Evolutionary conservation across 2,888 invertebrate species (phyloP).

Genomic region (Mythimna albipuncta): DNA sequence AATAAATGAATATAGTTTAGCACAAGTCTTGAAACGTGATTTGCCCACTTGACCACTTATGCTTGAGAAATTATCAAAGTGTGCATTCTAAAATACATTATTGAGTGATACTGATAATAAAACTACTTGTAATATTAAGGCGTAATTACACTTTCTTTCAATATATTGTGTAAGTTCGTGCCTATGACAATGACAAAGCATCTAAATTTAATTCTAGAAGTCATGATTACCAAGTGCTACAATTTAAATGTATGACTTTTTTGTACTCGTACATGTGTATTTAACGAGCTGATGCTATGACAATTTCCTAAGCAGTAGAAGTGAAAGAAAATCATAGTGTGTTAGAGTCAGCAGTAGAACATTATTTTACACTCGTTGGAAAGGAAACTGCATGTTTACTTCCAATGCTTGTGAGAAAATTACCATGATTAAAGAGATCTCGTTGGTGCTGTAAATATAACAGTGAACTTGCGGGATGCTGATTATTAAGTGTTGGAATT

Average conservation of each 20-base stretch:
- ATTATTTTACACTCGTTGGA: conserved; percentile 48
- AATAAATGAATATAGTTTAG: not conserved
- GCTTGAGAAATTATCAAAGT: conserved; percentile 8
- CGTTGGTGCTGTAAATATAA: conserved; percentile 38
- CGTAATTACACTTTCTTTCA: not conserved
- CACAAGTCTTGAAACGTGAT: conserved; percentile 22
- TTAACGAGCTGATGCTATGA: not conserved
- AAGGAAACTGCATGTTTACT: conserved; percentile 41
- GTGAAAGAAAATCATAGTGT: conserved; percentile 41
- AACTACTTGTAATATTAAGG: conserved; percentile 3
- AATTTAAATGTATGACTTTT: not conserved
- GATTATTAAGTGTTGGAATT: conserved; percentile 10
- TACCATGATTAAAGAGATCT: conserved; percentile 29
- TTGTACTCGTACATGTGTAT: not conserved
- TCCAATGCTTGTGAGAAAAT: conserved; percentile 26
- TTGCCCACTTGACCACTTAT: not conserved
- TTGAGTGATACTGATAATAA: not conserved
- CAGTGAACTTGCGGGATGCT: conserved; percentile 18
- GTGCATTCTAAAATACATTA: conserved; percentile 12
- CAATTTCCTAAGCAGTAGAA: conserved; percentile 17
- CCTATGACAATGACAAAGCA: not conserved
- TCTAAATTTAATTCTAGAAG: not conserved
- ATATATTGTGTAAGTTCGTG: not conserved
- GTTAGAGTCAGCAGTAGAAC: conserved; percentile 16
- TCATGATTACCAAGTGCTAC: not conserved